phyloP scores from a whole-genome alignment of 2,888 invertebrate species.

The Latheticus oryzae region DNA sequence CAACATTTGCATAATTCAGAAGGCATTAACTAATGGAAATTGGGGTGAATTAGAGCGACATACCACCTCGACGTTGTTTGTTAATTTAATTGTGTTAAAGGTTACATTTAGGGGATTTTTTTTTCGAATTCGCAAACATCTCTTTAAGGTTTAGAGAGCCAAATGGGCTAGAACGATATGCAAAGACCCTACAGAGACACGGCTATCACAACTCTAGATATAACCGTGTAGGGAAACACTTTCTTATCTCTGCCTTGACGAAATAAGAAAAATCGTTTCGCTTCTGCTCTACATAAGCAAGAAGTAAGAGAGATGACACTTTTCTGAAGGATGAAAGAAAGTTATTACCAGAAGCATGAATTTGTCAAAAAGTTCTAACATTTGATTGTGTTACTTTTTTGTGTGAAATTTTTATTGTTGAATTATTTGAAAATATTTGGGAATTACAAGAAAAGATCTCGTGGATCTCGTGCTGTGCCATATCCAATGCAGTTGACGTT shows the following conservation, averaged over 20 bases:
- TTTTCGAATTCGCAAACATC: slow-evolving; percentile 41
- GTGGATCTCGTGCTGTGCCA: too few relatives aligned
- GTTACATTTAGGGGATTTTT: slow-evolving; percentile 9
- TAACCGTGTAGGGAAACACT: slow-evolving; percentile 52
- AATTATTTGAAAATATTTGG: too few relatives aligned
- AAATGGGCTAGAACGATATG: slow-evolving; percentile 60
- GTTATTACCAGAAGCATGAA: too few relatives aligned
- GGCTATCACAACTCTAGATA: slow-evolving; percentile 55
- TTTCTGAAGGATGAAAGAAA: too few relatives aligned
- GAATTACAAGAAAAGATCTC: too few relatives aligned
- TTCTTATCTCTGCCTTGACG: slow-evolving; percentile 49
- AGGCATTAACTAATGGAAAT: slow-evolving; percentile 34
- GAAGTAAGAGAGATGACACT: slow-evolving; percentile 15
- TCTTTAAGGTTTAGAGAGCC: slow-evolving; percentile 46
- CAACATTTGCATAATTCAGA: slow-evolving; percentile 29
- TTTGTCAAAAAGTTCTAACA: too few relatives aligned
- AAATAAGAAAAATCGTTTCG: slow-evolving; percentile 42
- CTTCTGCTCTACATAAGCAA: slow-evolving; percentile 5
- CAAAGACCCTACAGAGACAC: slow-evolving; percentile 53
- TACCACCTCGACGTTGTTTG: slow-evolving; percentile 18
- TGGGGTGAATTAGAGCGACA: slow-evolving; percentile 30
- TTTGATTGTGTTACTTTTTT: too few relatives aligned
- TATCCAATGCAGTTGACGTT: slow-evolving; percentile 58
- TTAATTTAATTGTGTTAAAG: slow-evolving; percentile 7
- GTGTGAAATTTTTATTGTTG: too few relatives aligned